Conservation (phyloP, 2,113 vertebrate species). For the Craseonycteris thonglongyai region DNA sequence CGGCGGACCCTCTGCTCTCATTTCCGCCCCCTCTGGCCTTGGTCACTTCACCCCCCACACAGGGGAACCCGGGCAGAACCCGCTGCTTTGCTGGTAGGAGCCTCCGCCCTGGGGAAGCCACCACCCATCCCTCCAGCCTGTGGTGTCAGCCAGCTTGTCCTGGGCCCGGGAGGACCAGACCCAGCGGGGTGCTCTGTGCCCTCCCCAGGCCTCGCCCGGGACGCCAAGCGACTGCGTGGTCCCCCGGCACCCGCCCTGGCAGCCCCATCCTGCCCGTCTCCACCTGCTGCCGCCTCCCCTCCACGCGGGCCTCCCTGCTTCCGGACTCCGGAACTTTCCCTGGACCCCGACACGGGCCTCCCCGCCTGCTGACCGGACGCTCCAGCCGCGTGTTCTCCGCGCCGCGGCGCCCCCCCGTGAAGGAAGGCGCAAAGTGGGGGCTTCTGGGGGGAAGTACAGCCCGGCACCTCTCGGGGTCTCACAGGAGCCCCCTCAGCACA, state of each 20-base stretch:
- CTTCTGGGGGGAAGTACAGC: neutral
- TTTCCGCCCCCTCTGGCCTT: neutral
- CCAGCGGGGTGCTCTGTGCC: neutral
- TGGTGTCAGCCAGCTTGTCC: neutral
- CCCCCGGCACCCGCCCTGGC: too few relatives aligned
- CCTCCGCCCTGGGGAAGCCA: neutral
- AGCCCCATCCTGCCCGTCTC: neutral
- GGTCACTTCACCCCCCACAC: neutral
- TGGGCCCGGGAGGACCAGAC: neutral
- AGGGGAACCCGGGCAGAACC: neutral
- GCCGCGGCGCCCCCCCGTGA: too few relatives aligned
- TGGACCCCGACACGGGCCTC: neutral
- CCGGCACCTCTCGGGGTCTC: neutral
- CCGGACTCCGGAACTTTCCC: neutral
- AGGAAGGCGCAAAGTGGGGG: neutral
- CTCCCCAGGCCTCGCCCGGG: neutral
- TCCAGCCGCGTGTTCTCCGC: too few relatives aligned
- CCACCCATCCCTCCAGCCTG: neutral
- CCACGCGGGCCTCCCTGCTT: neutral
- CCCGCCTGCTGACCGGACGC: neutral
- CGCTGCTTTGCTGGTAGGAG: neutral
- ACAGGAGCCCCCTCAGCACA: neutral
- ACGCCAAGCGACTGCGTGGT: neutral
- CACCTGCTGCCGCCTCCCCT: neutral
- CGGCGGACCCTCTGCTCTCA: neutral